Conservation (phyloP, 2,888 invertebrate genomes). For the Chironomus tentans region DNA sequence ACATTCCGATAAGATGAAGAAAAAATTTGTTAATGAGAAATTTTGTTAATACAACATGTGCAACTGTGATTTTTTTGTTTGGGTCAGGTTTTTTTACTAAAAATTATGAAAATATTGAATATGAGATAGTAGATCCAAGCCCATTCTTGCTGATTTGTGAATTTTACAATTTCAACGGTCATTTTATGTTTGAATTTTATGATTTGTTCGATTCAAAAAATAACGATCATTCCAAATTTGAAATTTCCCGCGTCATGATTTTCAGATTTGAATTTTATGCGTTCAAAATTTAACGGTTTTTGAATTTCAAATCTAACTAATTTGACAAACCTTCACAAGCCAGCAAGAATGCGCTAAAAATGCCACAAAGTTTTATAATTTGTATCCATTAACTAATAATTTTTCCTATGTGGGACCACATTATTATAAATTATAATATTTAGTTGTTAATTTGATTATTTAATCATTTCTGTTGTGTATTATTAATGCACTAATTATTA, state of each 20-base stretch:
- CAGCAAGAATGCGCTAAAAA: neutral
- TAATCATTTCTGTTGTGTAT: neutral
- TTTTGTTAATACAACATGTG: neutral
- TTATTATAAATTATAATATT: too few species aligned
- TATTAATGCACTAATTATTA: neutral
- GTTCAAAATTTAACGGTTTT: too few species aligned
- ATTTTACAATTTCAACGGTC: neutral
- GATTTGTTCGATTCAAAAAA: too few species aligned
- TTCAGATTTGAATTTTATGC: too few species aligned
- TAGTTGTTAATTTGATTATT: neutral
- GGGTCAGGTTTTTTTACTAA: neutral
- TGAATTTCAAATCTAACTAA: too few species aligned
- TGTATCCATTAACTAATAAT: neutral
- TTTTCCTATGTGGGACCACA: neutral
- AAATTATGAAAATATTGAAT: neutral
- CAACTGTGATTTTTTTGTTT: constrained; percentile 1
- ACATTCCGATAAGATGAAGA: neutral
- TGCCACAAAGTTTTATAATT: neutral
- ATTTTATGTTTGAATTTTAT: neutral
- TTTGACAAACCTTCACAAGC: too few species aligned
- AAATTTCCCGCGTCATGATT: too few species aligned
- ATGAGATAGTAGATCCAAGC: too few species aligned
- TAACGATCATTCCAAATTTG: too few species aligned
- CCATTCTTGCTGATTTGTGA: too few species aligned
- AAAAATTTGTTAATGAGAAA: neutral